Evolutionary conservation across 1,140 invertebrate genomes (phyloP).

Genomic region (Aphidius ervi): DNA sequence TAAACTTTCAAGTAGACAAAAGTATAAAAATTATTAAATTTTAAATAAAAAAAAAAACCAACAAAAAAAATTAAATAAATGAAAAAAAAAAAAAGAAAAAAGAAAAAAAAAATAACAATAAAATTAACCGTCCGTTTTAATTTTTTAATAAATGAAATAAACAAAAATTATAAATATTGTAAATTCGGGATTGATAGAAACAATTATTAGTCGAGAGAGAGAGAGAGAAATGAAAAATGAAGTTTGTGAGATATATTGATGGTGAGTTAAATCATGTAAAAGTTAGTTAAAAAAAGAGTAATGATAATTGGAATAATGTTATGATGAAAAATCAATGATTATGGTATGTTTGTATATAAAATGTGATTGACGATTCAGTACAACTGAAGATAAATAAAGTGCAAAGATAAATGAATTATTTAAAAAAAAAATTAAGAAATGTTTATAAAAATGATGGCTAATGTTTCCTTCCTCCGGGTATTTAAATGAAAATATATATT

Average conservation of each 20-base stretch:
- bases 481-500: background rate
- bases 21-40: slow-evolving; percentile 28
- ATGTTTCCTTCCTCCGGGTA: background rate
- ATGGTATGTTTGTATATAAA: background rate
- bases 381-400: too few species aligned
- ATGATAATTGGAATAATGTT: background rate
- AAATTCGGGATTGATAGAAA: slow-evolving; percentile 17
- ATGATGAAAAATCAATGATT: background rate
- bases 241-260: background rate
- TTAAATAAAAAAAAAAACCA: slow-evolving; percentile 44
- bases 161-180: slow-evolving; percentile 14
- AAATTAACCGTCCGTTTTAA: slow-evolving; percentile 54
- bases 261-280: background rate
- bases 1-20: slow-evolving; percentile 2
- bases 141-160: slow-evolving; percentile 20
- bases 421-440: too few species aligned
- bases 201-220: slow-evolving; percentile 10
- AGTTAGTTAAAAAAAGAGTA: background rate
- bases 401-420: too few species aligned
- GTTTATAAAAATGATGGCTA: too few species aligned
- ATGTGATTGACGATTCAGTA: background rate
- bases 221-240: background rate
- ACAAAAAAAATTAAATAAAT: slow-evolving; percentile 21
- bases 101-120: slow-evolving; percentile 37
- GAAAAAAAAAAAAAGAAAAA: slow-evolving; percentile 14